Conservation (phyloP, 1,140 invertebrate genomes). For the Stegodyphus mimosarum region DNA sequence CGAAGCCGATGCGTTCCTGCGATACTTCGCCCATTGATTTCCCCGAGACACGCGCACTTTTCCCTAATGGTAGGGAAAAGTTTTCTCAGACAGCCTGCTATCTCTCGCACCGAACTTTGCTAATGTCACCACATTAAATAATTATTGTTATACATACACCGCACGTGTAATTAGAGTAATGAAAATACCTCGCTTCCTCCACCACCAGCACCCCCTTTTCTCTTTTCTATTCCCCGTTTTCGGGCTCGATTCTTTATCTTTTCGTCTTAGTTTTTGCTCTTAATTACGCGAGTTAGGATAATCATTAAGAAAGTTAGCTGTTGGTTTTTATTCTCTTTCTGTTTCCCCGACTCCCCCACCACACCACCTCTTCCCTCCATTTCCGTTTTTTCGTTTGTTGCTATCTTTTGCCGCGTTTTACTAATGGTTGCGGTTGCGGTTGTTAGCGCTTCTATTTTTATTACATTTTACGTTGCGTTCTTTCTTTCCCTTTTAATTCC, state of each 20-base stretch:
- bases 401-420: conserved; percentile 14
- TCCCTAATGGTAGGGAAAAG: conserved; percentile 40
- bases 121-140: conserved; percentile 62
- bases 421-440: conserved; percentile 53
- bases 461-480: conserved; percentile 5
- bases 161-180: conserved; percentile 60
- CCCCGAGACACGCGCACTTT: conserved; percentile 3
- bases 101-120: conserved; percentile 29
- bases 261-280: conserved; percentile 60
- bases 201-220: neutral
- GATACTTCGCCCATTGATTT: conserved; percentile 37
- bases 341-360: neutral
- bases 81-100: conserved; percentile 33
- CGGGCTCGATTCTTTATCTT: conserved; percentile 48
- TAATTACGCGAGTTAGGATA: conserved; percentile 57
- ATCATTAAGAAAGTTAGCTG: conserved; percentile 55
- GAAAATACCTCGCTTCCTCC: conserved; percentile 41
- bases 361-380: neutral
- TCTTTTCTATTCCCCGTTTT: neutral
- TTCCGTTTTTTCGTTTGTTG: conserved; percentile 38
- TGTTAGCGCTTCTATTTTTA: conserved; percentile 31
- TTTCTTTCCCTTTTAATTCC: conserved; percentile 13
- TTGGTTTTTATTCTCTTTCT: neutral
- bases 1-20: conserved; percentile 1
- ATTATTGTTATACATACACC: conserved; percentile 59